Percentiles rank a stretch among this genome's conserved stretches.
Conservation (phyloP, 1,140 invertebrate genomes). For the Drosophila jambulina region DNA sequence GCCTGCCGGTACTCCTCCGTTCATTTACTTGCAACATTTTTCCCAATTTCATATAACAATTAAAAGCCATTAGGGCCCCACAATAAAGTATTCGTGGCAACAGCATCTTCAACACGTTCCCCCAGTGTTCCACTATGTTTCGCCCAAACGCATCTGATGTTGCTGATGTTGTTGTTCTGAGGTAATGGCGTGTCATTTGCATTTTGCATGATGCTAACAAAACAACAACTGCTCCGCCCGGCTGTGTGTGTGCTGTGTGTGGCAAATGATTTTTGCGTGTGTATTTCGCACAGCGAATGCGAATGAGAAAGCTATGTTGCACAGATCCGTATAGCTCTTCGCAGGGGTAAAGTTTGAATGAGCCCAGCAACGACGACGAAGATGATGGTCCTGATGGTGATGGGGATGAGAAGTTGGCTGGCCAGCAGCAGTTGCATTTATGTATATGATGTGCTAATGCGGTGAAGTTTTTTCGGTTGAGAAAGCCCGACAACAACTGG, state of each 20-base stretch:
- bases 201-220: slow-evolving; percentile 62
- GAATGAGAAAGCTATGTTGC: slow-evolving; percentile 21
- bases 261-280: slow-evolving; percentile 30
- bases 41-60: slow-evolving; percentile 76
- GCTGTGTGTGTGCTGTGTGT: slow-evolving; percentile 23
- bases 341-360: slow-evolving; percentile 28
- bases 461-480: slow-evolving; percentile 11
- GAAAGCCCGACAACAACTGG: not conserved
- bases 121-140: slow-evolving; percentile 2
- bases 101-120: slow-evolving; percentile 37
- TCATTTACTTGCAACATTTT: slow-evolving; percentile 45
- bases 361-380: slow-evolving; percentile 11
- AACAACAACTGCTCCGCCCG: slow-evolving; percentile 37
- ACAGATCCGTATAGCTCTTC: slow-evolving; percentile 26
- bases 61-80: slow-evolving; percentile 76
- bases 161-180: slow-evolving; percentile 22
- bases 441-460: slow-evolving; percentile 47
- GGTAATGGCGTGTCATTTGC: slow-evolving; percentile 79
- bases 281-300: slow-evolving; percentile 22
- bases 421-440: slow-evolving; percentile 30
- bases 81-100: slow-evolving; percentile 60
- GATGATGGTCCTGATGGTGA: slow-evolving; percentile 11
- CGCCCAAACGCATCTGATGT: slow-evolving; percentile 22
- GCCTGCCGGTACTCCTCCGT: slow-evolving; percentile 4
- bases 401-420: slow-evolving; percentile 9